Evolutionary conservation across 1,140 invertebrate genomes (phyloP).

Genomic region (Diplogasteroides magnus): DNA sequence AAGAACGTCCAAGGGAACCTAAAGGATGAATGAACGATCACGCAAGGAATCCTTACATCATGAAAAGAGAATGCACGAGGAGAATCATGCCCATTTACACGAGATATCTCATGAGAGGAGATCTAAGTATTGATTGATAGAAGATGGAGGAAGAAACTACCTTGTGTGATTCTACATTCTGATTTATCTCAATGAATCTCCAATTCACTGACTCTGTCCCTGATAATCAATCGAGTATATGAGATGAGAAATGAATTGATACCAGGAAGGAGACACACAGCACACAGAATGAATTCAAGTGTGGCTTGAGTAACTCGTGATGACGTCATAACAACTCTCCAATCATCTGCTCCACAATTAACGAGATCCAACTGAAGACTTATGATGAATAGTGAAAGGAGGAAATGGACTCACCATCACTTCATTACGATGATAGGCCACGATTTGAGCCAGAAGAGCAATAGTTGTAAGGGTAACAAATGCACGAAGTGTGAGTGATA

Average conservation of each 20-base stretch:
- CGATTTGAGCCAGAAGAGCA: conserved; percentile 42
- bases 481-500: conserved; percentile 38
- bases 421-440: conserved; percentile 49
- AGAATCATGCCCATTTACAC: no score
- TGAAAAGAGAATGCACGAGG: no score
- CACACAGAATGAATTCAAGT: conserved; percentile 42
- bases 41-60: no score
- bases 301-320: conserved; percentile 41
- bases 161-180: no score
- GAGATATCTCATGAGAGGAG: no score
- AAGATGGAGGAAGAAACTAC: no score
- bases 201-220: conserved; percentile 9
- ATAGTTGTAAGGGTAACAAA: conserved; percentile 47
- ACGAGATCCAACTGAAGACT: conserved; percentile 45
- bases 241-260: neutral
- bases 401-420: conserved; percentile 34
- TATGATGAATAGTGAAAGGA: neutral
- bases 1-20: conserved; percentile 54
- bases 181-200: conserved; percentile 4
- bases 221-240: neutral
- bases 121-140: no score
- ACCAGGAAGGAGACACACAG: conserved; percentile 43
- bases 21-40: no score
- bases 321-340: conserved; percentile 46
- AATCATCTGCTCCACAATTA: conserved; percentile 55